Conservation (phyloP, 2,113 vertebrate genomes). For the Theristicus caerulescens region DNA sequence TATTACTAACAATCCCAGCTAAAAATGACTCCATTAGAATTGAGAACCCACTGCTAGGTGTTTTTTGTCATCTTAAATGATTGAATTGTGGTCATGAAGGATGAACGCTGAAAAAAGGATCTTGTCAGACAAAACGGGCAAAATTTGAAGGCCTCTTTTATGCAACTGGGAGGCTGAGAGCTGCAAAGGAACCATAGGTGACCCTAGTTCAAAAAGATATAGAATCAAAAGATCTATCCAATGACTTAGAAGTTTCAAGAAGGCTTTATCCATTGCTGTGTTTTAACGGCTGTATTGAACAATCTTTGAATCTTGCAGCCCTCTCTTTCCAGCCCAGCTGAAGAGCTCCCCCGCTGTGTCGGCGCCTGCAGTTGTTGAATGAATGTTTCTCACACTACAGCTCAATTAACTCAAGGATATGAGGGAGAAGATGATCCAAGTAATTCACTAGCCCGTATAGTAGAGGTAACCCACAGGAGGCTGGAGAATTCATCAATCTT, state of each 20-base stretch:
- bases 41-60: background rate
- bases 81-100: background rate
- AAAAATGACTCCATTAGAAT: background rate
- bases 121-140: background rate
- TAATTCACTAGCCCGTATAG: background rate
- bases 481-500: background rate
- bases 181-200: background rate
- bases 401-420: background rate
- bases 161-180: background rate
- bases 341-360: background rate
- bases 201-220: background rate
- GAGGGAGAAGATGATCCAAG: background rate
- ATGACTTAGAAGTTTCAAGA: background rate
- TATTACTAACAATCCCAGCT: background rate
- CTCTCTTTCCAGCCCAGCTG: background rate
- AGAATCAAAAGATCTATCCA: background rate
- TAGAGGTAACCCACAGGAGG: background rate
- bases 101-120: background rate
- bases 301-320: background rate
- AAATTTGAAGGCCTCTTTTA: background rate
- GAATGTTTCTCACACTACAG: background rate
- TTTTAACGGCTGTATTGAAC: background rate
- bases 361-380: background rate
- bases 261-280: background rate
- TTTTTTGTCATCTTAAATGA: background rate